Conservation (phyloP, 2,888 invertebrate genomes). For the Tigriopus californicus region DNA sequence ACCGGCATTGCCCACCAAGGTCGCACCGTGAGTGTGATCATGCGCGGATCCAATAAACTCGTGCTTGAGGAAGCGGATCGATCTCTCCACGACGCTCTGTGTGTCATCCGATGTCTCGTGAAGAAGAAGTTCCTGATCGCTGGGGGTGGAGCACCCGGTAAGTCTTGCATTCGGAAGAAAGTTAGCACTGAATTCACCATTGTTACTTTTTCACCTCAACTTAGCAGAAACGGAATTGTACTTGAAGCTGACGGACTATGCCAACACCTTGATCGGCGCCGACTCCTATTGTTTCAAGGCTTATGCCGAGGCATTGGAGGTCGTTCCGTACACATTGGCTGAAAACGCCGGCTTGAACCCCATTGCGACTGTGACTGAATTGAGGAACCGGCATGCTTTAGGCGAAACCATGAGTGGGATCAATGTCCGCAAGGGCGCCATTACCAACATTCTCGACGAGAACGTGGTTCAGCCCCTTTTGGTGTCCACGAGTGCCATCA, state of each 20-base stretch:
- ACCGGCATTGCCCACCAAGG: constrained; percentile 72
- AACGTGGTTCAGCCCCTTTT: constrained; percentile 92
- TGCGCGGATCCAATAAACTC: constrained; percentile 72
- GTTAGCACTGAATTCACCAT: not conserved
- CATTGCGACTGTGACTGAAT: constrained; percentile 85
- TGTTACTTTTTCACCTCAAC: too few species aligned
- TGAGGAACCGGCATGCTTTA: constrained; percentile 77
- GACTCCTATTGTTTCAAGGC: constrained; percentile 89
- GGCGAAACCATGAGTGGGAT: constrained; percentile 75
- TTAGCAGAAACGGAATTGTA: constrained; percentile 93
- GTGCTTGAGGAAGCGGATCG: constrained; percentile 79
- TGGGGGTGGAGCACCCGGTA: constrained; percentile 15
- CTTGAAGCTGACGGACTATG: constrained; percentile 54
- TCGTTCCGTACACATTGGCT: constrained; percentile 72
- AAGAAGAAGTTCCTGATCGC: constrained; percentile 42
- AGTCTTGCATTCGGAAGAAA: not conserved
- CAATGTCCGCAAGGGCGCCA: constrained; percentile 78
- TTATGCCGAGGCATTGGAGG: constrained; percentile 87
- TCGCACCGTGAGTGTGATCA: constrained; percentile 74
- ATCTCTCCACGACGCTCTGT: constrained; percentile 76
- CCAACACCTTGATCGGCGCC: constrained; percentile 68
- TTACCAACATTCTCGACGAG: constrained; percentile 90
- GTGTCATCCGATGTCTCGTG: constrained; percentile 87
- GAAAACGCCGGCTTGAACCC: constrained; percentile 85
- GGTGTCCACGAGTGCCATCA: constrained; percentile 81